Base-by-base conservation (phyloP, 2,888 invertebrate genomes). In the Scotopteryx bipunctaria region DNA sequence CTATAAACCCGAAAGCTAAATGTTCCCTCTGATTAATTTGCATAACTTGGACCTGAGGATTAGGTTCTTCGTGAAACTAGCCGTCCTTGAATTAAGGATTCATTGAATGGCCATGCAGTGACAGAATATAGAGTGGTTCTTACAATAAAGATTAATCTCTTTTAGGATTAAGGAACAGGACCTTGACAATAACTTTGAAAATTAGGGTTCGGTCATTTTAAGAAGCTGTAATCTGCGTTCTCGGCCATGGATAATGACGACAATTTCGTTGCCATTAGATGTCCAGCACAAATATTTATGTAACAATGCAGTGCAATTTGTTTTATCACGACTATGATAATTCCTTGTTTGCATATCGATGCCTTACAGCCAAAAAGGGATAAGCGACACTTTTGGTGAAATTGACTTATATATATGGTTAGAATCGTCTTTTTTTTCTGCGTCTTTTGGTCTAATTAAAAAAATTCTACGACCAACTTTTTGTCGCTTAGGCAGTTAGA, bases 311-410 rank as follows among this genome's bases (percentile, higher is more conserved):
- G 17, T 27, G 33, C 9, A 14, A 35, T 29, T 40, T 48, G 43
- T 44, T 40, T 52, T 54, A 46, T 59, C 35, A 59, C 45, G 43
- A 56, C 41, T 49, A 56, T 57, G 60, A 57, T 59, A 56, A 54
- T 61, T 59, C 45, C 21, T 52, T 31, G 49, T 63, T 63, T 58
- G 36, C 46, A 53, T 56, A n/a, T n/a, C n/a, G n/a, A n/a, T n/a
- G n/a, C n/a, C n/a, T n/a, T n/a, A n/a, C n/a, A n/a, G n/a, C n/a
- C n/a, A n/a, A n/a, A n/a, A n/a, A n/a, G n/a, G n/a, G n/a, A n/a
- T n/a, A n/a, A n/a, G n/a, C n/a, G n/a, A n/a, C n/a, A n/a, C n/a
- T n/a, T n/a, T n/a, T n/a, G n/a, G n/a, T n/a, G n/a, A n/a, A n/a
- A n/a, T n/a, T n/a, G n/a, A n/a, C n/a, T n/a, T n/a, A n/a, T n/a